These are phyloP conservation scores for Tetragonisca angustula DNA, from an alignment of 2,888 invertebrate species.

Conservation along the genomic window DNA sequence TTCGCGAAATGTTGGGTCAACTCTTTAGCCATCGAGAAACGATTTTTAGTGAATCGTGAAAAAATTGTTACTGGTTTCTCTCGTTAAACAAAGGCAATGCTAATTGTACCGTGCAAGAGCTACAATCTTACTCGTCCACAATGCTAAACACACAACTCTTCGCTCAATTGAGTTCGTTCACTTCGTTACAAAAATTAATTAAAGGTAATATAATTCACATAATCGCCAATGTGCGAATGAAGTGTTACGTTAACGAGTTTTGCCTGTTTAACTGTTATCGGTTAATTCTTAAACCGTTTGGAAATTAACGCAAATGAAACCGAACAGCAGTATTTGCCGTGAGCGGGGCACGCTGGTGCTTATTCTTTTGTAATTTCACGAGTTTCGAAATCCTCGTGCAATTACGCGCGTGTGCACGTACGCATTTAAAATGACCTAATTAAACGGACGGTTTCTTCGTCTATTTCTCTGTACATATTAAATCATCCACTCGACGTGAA, in stretches of 20 bases:
- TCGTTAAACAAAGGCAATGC: neutral
- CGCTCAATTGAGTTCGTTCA: neutral
- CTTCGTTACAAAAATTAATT: neutral
- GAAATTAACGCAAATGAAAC: neutral
- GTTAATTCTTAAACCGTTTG: neutral
- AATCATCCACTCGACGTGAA: constrained; percentile 28
- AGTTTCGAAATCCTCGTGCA: neutral
- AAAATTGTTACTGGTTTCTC: neutral
- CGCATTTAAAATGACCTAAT: constrained; percentile 26
- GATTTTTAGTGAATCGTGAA: neutral
- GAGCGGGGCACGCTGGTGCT: neutral
- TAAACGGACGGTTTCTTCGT: constrained; percentile 16
- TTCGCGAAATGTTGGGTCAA: neutral
- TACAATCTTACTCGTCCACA: neutral
- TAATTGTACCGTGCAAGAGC: neutral
- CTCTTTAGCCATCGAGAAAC: neutral
- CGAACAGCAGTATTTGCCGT: neutral
- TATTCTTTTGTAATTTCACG: neutral
- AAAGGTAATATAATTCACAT: neutral
- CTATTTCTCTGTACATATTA: constrained; percentile 17
- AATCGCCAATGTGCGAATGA: neutral
- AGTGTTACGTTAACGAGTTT: neutral
- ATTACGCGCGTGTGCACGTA: neutral
- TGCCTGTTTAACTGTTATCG: neutral
- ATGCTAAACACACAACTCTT: neutral